A percentile compares a stretch with the other conserved stretches of the same genome.
Evolutionary conservation across 2,113 vertebrate genomes (phyloP).

Genomic region (Corythoichthys haematopterus): DNA sequence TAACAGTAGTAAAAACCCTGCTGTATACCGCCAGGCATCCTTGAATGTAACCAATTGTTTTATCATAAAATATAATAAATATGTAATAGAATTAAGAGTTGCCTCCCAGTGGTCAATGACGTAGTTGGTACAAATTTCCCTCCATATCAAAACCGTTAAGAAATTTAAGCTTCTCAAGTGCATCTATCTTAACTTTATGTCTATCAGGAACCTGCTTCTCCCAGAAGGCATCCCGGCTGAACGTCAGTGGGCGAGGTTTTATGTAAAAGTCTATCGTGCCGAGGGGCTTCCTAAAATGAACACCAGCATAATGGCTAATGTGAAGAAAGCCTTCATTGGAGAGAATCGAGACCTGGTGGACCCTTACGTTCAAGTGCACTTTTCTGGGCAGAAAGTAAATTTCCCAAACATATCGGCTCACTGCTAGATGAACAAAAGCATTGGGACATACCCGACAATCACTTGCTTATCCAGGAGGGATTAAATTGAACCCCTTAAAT

Average conservation of each 20-base stretch:
- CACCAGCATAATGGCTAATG: constrained; percentile 96
- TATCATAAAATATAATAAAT: too few relatives aligned
- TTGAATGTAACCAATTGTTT: too few relatives aligned
- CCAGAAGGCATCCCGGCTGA: constrained; percentile 88
- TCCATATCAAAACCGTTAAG: too few relatives aligned
- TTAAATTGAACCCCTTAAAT: not conserved
- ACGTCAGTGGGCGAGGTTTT: constrained; percentile 93
- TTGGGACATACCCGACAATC: not conserved
- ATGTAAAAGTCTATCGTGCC: constrained; percentile 87
- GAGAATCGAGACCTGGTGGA: constrained; percentile 96
- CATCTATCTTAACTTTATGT: constrained; percentile 4
- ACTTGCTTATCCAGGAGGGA: not conserved
- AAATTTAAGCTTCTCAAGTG: not conserved
- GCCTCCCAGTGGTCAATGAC: too few relatives aligned
- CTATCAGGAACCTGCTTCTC: constrained; percentile 85
- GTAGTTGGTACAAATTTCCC: too few relatives aligned
- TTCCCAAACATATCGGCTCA: not conserved
- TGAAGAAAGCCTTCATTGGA: constrained; percentile 96
- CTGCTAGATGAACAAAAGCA: not conserved
- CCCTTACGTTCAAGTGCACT: constrained; percentile 91
- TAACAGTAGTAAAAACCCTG: not conserved
- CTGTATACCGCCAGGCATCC: not conserved
- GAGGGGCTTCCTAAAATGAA: constrained; percentile 97
- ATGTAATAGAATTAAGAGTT: too few relatives aligned
- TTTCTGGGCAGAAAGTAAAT: constrained; percentile 92